Evolutionary conservation across 2,888 invertebrate genomes (phyloP).

Genomic region (Leptinotarsa tumamoca): DNA sequence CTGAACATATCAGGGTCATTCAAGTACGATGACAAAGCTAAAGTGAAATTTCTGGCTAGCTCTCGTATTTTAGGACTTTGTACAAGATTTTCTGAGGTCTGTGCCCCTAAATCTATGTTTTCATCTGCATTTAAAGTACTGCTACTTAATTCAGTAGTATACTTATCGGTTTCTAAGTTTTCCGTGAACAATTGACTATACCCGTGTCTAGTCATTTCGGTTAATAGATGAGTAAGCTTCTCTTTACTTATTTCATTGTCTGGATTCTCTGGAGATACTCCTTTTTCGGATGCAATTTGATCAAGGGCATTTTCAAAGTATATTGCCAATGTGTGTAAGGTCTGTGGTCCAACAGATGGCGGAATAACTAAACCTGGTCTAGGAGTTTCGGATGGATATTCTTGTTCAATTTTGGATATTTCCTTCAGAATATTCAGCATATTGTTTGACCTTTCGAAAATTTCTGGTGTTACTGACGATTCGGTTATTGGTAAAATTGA

Average conservation of each 20-base stretch:
- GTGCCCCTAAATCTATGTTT: constrained; percentile 8
- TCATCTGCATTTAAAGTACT: constrained; percentile 11
- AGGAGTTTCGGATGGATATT: constrained; percentile 67
- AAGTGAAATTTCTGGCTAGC: constrained; percentile 86
- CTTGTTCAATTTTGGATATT: constrained; percentile 68
- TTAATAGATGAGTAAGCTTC: constrained; percentile 73
- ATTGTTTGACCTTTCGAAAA: constrained; percentile 77
- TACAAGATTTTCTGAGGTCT: background rate
- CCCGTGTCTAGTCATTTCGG: constrained; percentile 76
- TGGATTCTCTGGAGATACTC: constrained; percentile 66
- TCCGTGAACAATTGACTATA: constrained; percentile 69
- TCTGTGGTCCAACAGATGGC: constrained; percentile 81
- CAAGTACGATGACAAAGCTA: constrained; percentile 84
- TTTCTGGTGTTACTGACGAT: constrained; percentile 64
- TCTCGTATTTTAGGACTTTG: constrained; percentile 78
- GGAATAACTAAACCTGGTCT: constrained; percentile 77
- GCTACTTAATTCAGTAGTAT: background rate
- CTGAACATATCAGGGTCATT: constrained; percentile 87
- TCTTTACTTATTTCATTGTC: constrained; percentile 59
- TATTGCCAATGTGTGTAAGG: constrained; percentile 81
- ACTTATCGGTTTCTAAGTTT: constrained; percentile 22
- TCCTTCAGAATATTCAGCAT: constrained; percentile 77
- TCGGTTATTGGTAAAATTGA: constrained; percentile 56
- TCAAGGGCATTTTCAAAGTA: constrained; percentile 82
- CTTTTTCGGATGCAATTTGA: constrained; percentile 46